Evolutionary conservation across 2,113 vertebrate species (phyloP).

Genomic region (Pachycephala philippinensis): DNA sequence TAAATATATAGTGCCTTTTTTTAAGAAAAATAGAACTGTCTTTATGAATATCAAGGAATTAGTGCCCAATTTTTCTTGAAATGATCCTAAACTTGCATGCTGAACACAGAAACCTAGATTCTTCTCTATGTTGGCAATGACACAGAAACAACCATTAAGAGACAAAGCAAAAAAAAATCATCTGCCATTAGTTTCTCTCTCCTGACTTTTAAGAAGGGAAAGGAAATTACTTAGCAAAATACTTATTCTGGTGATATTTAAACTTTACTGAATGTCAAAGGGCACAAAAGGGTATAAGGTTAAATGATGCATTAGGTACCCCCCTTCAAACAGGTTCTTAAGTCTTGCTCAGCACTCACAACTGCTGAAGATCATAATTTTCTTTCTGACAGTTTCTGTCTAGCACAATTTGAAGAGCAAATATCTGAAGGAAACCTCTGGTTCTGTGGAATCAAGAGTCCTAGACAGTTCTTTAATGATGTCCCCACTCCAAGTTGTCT

Average conservation of each 20-base stretch:
- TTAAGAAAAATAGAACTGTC: neutral
- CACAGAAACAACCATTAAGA: neutral
- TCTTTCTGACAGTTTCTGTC: neutral
- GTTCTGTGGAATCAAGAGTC: neutral
- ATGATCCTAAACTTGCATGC: neutral
- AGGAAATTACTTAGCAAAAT: neutral
- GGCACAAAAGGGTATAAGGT: neutral
- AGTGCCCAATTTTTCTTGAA: neutral
- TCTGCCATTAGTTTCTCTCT: neutral
- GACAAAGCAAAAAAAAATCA: neutral
- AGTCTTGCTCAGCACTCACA: neutral
- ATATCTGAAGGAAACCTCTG: neutral
- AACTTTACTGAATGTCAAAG: neutral
- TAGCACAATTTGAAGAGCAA: neutral
- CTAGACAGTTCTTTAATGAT: neutral
- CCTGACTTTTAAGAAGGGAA: neutral
- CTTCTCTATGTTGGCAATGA: neutral
- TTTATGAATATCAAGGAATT: neutral
- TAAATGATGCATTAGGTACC: fast-evolving
- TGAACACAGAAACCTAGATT: neutral
- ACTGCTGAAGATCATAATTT: neutral
- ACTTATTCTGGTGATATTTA: neutral
- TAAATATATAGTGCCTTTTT: neutral
- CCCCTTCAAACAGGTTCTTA: neutral
- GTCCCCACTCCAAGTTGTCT: neutral